Evolutionary conservation across 2,113 vertebrate genomes (phyloP), one percentile per base, ranked within the genome.

Genomic region (Daboia siamensis): DNA sequence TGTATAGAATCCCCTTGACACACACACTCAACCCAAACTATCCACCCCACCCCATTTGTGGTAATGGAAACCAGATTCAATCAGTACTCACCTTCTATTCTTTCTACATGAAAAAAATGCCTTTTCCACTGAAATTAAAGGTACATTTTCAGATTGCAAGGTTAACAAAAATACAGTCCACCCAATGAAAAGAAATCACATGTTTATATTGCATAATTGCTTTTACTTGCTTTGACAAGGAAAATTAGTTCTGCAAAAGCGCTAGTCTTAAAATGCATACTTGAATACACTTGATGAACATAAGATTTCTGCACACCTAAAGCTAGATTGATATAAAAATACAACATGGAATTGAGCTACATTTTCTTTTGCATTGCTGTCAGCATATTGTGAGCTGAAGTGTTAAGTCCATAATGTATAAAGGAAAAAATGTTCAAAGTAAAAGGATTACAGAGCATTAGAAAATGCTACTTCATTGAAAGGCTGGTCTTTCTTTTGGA

Each of bases 201-300:
- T 96, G 96, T 96, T 97, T 96, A 93, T 93, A 95, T 95, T 97
- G 92, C 90, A 94, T 94, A 96, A 96, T 96, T 97, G 93, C 94
- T 95, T 96, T 95, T 96, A 46, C 92, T 95, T 33, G 3, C 90
- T 96, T 91, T 84, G 92, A 95, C 93, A 95, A 94, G 95, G 94
- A 93, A 95, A 96, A 96, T 94, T 88, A 93, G 92, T 87, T 94
- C 64, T 91, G 88, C 89, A 91, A 80, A 95, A 96, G 92, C 94
- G 88, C 95, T 51, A 11, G 56, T 88, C 93, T 93, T 92, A 92
- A 94, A 94, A 94, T 17, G 91, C 92, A 93, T 93, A 91, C 92
- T 95, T 93, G 91, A 95, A 93, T 95, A 93, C 51, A 91, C 89
- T 93, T 93, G 44, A 93, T 87, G 80, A 92, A 87, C 52, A 0